These are phyloP conservation scores for Tragelaphus imberbis DNA, from an alignment of 2,113 vertebrate genomes.

Conservation along the genomic window DNA sequence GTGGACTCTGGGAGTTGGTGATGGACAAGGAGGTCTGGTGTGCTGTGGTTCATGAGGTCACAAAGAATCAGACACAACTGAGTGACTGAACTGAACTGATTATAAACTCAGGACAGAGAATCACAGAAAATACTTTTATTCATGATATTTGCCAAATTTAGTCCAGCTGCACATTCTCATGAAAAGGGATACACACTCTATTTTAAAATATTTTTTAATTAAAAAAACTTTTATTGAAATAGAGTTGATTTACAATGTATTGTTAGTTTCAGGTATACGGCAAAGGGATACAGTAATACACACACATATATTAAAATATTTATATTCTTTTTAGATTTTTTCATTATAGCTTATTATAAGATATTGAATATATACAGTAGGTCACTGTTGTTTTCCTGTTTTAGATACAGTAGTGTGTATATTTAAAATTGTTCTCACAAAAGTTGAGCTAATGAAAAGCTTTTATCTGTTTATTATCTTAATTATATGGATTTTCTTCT, in stretches of 20 bases:
- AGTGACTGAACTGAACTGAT: neutral
- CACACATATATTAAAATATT: neutral
- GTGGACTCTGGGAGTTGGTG: too few species aligned
- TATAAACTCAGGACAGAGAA: neutral
- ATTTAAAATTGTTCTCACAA: neutral
- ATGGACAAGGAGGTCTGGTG: too few species aligned
- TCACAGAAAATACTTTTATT: neutral
- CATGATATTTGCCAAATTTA: neutral
- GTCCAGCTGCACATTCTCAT: neutral
- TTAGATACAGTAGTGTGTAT: neutral
- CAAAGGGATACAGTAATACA: neutral
- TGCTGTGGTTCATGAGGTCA: too few species aligned
- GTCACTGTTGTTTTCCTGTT: neutral
- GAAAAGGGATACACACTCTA: neutral
- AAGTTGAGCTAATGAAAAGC: neutral
- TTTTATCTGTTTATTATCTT: neutral
- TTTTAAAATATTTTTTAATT: neutral
- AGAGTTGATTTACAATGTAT: neutral
- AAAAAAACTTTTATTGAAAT: neutral
- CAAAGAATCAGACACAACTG: too few species aligned
- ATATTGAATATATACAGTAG: too few species aligned
- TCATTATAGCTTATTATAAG: neutral
- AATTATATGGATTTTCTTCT: neutral
- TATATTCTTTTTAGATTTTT: neutral
- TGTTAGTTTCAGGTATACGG: neutral